phyloP scores from a whole-genome alignment of 1,140 invertebrate genomes.

The Heterodera schachtii region DNA sequence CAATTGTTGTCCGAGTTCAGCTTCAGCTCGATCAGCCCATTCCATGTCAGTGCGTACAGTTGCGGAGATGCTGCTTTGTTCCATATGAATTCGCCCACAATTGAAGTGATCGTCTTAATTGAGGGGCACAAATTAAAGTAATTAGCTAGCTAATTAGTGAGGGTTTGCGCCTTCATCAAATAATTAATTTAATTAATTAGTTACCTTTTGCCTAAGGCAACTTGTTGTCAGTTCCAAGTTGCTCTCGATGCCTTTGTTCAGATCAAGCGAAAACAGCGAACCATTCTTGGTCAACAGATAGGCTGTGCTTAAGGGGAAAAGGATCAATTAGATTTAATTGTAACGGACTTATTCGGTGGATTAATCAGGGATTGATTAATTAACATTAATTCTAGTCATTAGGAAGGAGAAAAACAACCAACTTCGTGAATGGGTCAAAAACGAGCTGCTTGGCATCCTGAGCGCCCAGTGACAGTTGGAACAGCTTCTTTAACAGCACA shows the following conservation, averaged over 20 bases:
- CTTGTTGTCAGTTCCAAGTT: slow-evolving; percentile 41
- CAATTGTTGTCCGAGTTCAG: slow-evolving; percentile 50
- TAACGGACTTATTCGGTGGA: too few species aligned
- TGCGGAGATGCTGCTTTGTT: slow-evolving; percentile 58
- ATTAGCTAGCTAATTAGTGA: too few species aligned
- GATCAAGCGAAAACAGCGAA: slow-evolving; percentile 57
- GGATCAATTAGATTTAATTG: neutral
- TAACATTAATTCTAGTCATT: too few species aligned
- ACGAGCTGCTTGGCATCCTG: slow-evolving; percentile 63
- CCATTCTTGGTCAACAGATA: slow-evolving; percentile 63
- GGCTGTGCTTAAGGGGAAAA: slow-evolving; percentile 52
- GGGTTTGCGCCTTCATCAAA: too few species aligned
- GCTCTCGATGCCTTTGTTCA: slow-evolving; percentile 49
- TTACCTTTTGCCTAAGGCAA: slow-evolving; percentile 19
- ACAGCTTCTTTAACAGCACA: slow-evolving; percentile 46
- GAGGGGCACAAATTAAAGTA: neutral
- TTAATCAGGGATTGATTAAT: too few species aligned
- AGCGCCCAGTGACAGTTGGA: slow-evolving; percentile 60
- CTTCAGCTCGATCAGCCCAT: slow-evolving; percentile 58
- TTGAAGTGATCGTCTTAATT: slow-evolving; percentile 61
- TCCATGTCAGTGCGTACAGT: slow-evolving; percentile 64
- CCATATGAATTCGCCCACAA: slow-evolving; percentile 64
- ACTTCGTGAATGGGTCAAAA: slow-evolving; percentile 65
- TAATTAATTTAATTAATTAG: neutral
- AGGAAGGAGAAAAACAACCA: neutral